Percentiles rank a stretch among this genome's conserved stretches.
Conservation (phyloP, 2,888 invertebrate species). For the Tanytarsus gracilentus region DNA sequence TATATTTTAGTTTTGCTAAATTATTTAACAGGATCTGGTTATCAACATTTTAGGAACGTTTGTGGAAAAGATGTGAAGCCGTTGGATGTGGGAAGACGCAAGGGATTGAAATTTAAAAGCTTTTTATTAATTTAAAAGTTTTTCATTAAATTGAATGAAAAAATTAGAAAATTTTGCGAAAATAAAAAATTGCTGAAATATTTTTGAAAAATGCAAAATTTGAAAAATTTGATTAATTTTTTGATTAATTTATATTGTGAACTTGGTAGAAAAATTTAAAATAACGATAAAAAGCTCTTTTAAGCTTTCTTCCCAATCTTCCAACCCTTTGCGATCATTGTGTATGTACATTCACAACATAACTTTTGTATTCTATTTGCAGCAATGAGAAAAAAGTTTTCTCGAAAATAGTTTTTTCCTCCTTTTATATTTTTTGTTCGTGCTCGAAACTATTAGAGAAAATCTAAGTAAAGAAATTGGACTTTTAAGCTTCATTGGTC, state of each 20-base stretch:
- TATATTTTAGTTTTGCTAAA: constrained; percentile 12
- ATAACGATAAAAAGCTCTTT: no score
- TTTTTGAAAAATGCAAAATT: neutral
- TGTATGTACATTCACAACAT: no score
- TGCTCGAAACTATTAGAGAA: neutral
- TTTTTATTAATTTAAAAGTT: no score
- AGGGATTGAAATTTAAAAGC: no score
- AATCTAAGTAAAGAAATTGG: neutral
- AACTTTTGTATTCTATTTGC: no score
- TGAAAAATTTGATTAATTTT: no score
- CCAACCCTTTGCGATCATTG: neutral
- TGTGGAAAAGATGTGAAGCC: constrained; percentile 20
- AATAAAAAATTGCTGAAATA: neutral
- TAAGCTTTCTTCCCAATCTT: no score
- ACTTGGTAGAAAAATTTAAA: no score
- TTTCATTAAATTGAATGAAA: no score
- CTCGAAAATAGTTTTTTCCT: neutral
- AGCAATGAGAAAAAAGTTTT: no score
- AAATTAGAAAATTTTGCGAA: neutral
- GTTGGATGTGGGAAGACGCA: no score
- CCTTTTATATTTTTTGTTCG: neutral
- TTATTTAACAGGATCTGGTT: constrained; percentile 27
- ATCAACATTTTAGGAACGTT: constrained; percentile 21
- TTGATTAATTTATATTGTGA: no score
- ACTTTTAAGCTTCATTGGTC: constrained; percentile 17